Conservation (phyloP, 2,113 vertebrate genomes). For the Tenebrosternarchus preto region DNA sequence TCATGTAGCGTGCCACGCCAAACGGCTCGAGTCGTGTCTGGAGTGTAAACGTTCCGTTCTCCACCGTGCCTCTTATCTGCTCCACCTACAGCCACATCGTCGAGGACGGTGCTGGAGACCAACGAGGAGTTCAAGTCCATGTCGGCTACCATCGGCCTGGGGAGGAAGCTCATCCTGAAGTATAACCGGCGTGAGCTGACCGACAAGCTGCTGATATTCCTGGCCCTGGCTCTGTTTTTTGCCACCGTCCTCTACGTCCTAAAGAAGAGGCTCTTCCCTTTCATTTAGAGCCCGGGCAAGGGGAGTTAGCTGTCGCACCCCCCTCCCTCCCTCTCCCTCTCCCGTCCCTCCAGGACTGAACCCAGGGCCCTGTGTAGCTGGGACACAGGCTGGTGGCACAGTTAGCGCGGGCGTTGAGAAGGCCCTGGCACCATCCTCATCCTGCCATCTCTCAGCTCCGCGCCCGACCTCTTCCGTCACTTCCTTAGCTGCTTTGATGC, state of each 20-base stretch:
- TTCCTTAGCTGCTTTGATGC: no score
- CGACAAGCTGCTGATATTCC: slow-evolving; percentile 92
- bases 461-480: neutral
- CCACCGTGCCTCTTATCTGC: neutral
- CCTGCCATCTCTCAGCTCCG: neutral
- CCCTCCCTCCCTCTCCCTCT: neutral
- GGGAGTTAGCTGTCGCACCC: neutral
- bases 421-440: neutral
- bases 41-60: no score
- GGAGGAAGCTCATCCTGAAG: slow-evolving; percentile 91
- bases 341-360: neutral
- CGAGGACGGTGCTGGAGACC: slow-evolving; percentile 87
- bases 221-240: slow-evolving; percentile 89
- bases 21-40: no score
- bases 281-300: slow-evolving; percentile 70
- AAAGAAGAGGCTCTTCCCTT: slow-evolving; percentile 91
- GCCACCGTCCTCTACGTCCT: slow-evolving; percentile 93
- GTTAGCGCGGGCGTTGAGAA: neutral
- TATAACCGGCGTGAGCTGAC: slow-evolving; percentile 93
- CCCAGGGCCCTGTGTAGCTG: neutral
- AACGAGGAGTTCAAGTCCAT: slow-evolving; percentile 96
- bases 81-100: slow-evolving; percentile 81
- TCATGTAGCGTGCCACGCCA: no score
- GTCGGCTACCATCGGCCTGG: slow-evolving; percentile 91
- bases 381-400: neutral